phyloP scores from a whole-genome alignment of 2,113 vertebrate genomes.

The Anthoscopus minutus region DNA sequence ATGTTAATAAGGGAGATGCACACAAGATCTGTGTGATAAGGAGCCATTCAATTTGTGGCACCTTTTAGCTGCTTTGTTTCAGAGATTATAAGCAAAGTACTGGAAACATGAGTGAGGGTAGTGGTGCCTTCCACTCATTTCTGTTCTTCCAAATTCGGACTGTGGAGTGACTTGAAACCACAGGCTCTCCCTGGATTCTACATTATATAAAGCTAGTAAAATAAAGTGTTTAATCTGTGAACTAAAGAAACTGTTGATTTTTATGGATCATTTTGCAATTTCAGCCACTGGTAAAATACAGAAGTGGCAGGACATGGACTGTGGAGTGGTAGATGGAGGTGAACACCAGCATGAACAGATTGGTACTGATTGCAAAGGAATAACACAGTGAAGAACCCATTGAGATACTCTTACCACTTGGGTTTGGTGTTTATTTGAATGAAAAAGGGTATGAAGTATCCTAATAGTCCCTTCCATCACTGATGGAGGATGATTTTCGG shows the following conservation, averaged over 20 bases:
- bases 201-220: neutral
- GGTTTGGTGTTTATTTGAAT: neutral
- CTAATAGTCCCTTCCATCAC: neutral
- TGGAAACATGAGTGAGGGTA: neutral
- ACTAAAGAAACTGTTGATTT: neutral
- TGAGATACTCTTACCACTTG: neutral
- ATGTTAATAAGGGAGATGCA: neutral
- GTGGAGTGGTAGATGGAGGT: neutral
- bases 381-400: neutral
- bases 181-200: neutral
- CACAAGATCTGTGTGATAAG: neutral
- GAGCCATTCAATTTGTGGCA: neutral
- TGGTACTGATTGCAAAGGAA: neutral
- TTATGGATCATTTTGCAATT: neutral
- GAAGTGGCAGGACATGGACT: neutral
- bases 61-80: neutral
- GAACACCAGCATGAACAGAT: neutral
- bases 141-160: neutral
- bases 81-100: neutral
- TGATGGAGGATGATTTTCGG: neutral
- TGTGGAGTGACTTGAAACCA: neutral
- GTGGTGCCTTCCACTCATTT: neutral
- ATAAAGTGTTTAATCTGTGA: neutral
- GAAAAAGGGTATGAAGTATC: neutral
- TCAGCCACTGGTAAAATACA: neutral